phyloP scores from a whole-genome alignment of 2,797 vertebrate genomes.

The Gambelia wislizenii region DNA sequence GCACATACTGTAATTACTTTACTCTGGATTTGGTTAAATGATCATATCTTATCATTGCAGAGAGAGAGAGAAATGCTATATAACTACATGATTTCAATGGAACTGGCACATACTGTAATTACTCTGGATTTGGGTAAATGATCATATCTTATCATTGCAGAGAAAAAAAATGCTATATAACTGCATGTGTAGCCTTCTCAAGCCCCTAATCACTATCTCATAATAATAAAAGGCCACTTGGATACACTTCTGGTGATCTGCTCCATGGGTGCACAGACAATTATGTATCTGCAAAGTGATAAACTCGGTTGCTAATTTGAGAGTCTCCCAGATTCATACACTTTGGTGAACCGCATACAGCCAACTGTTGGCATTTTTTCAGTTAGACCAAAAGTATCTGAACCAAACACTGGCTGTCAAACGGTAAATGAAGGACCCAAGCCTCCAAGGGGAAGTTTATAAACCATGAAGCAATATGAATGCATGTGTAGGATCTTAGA shows the following conservation, averaged over 20 bases:
- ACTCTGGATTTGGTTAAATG: neutral
- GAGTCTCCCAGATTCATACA: neutral
- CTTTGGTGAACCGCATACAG: neutral
- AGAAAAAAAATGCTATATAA: neutral
- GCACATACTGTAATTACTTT: neutral
- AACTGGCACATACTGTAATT: no score
- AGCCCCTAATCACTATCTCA: neutral
- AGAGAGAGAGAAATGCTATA: neutral
- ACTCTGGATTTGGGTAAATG: no score
- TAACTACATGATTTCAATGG: neutral
- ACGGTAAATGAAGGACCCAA: slow-evolving; percentile 4
- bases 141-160: no score
- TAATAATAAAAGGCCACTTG: neutral
- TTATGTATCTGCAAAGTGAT: neutral
- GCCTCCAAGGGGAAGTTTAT: neutral
- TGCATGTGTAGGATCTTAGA: neutral
- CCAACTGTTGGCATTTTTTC: no score
- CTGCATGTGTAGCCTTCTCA: neutral
- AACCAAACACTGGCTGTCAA: neutral
- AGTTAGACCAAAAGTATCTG: neutral
- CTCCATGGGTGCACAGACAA: neutral
- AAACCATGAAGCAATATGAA: slow-evolving; percentile 6
- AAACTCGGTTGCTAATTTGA: neutral
- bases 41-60: neutral
- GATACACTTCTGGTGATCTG: neutral